Conservation (phyloP, 2,113 vertebrate genomes). For the Ailurus styani region DNA sequence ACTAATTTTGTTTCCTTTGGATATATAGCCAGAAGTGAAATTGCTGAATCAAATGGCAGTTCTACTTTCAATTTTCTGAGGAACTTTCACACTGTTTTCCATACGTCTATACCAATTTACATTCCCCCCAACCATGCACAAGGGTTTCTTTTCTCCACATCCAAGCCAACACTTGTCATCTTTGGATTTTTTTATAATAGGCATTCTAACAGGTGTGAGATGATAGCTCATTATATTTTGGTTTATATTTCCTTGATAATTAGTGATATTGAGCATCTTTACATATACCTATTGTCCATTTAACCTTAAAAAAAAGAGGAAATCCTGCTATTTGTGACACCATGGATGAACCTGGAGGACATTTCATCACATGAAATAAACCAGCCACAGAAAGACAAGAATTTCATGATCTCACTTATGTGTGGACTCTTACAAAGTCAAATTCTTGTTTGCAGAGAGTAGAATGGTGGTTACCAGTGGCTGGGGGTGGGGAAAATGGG, state of each 20-base stretch:
- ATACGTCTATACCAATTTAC: not conserved
- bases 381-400: not conserved
- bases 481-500: not conserved
- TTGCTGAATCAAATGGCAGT: not conserved
- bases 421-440: not conserved
- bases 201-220: not conserved
- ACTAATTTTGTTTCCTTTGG: not conserved
- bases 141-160: not conserved
- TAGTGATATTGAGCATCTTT: not conserved
- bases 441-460: not conserved
- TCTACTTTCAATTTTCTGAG: not conserved
- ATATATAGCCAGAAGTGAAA: not conserved
- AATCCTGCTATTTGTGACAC: not conserved
- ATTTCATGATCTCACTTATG: not conserved
- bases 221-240: not conserved
- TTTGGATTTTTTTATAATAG: no score
- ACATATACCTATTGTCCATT: not conserved
- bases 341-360: not conserved
- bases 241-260: not conserved
- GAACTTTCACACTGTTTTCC: not conserved
- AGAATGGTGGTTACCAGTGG: not conserved
- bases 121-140: not conserved
- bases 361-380: not conserved
- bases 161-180: not conserved
- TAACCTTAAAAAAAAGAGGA: not conserved